A percentile compares a stretch with the other conserved stretches of the same genome.
These are phyloP conservation scores for Drosophila buzzatii DNA, from an alignment of 2,888 invertebrate species.

Conservation along the genomic window DNA sequence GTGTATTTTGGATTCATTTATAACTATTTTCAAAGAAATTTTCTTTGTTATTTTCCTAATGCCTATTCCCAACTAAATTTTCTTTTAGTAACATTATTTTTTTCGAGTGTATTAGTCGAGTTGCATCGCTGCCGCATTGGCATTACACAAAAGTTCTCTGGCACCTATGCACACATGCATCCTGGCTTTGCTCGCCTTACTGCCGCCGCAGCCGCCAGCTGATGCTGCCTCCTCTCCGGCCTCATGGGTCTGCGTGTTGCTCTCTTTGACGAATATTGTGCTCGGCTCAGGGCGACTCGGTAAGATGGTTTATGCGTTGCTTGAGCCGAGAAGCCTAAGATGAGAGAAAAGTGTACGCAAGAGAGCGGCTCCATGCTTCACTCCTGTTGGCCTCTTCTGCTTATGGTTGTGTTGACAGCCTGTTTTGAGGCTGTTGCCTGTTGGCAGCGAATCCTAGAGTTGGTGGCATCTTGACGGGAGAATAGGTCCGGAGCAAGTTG, in stretches of 20 bases:
- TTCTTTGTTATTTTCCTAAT: neutral
- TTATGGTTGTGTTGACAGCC: slow-evolving; percentile 22
- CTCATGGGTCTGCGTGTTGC: slow-evolving; percentile 12
- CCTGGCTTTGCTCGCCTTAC: slow-evolving; percentile 1
- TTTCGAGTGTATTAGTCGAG: slow-evolving; percentile 39
- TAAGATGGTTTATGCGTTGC: slow-evolving; percentile 44
- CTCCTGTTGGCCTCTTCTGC: too few species aligned
- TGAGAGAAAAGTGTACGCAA: slow-evolving; percentile 11
- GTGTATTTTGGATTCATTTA: neutral
- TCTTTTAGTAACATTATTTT: neutral
- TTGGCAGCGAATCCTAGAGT: slow-evolving; percentile 17
- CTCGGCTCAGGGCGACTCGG: slow-evolving; percentile 40
- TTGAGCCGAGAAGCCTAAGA: slow-evolving; percentile 47
- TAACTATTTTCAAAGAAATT: neutral
- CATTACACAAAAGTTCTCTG: slow-evolving; percentile 22
- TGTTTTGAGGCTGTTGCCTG: slow-evolving; percentile 31
- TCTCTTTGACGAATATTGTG: slow-evolving; percentile 44
- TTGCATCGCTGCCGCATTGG: slow-evolving; percentile 34
- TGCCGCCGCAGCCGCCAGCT: slow-evolving; percentile 4
- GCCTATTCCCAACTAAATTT: neutral
- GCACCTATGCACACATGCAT: slow-evolving; percentile 29
- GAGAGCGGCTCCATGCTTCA: slow-evolving; percentile 14
- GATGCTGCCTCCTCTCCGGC: neutral
- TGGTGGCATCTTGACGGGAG: slow-evolving; percentile 30
- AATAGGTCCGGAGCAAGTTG: slow-evolving; percentile 1